A percentile compares a stretch with the other conserved stretches of the same genome.
These are phyloP conservation scores for Spodoptera litura DNA, from an alignment of 1,140 invertebrate genomes.

Conservation along the genomic window DNA sequence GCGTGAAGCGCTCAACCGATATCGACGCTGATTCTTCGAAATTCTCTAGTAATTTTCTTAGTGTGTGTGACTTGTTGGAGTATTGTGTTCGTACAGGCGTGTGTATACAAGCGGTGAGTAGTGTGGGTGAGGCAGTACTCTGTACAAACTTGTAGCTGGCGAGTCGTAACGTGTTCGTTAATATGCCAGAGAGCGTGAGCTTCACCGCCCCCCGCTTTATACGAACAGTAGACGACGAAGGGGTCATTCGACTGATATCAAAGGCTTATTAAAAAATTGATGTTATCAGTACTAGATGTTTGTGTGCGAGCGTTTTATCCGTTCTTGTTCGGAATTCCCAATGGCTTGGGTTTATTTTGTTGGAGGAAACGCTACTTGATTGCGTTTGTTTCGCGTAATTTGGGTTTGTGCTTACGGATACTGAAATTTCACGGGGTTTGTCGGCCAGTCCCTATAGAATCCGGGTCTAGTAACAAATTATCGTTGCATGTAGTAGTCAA, in stretches of 20 bases:
- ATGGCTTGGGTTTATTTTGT: constrained; percentile 49
- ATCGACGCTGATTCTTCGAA: constrained; percentile 71
- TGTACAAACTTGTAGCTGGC: constrained; percentile 33
- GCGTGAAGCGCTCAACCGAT: constrained; percentile 64
- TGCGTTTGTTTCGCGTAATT: constrained; percentile 28
- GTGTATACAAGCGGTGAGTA: constrained; percentile 4
- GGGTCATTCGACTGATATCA: constrained; percentile 25
- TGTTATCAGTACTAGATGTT: constrained; percentile 16
- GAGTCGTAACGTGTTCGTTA: constrained; percentile 48
- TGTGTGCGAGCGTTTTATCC: constrained; percentile 48
- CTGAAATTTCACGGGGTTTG: constrained; percentile 33
- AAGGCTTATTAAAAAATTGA: constrained; percentile 2
- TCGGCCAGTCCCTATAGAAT: not conserved
- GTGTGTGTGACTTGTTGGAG: constrained; percentile 36
- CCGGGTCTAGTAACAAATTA: constrained; percentile 2
- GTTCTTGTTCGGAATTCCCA: constrained; percentile 47
- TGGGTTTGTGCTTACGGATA: constrained; percentile 29
- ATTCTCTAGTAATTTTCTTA: constrained; percentile 51
- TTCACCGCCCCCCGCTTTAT: constrained; percentile 17
- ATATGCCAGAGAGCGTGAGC: constrained; percentile 7
- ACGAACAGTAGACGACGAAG: not conserved
- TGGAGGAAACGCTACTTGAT: constrained; percentile 32
- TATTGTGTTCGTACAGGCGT: constrained; percentile 21
- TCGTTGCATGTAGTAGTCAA: not conserved
- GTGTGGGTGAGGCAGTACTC: constrained; percentile 42